Evolutionary conservation across 2,888 invertebrate genomes (phyloP).

Genomic region (Aphrophora alni): DNA sequence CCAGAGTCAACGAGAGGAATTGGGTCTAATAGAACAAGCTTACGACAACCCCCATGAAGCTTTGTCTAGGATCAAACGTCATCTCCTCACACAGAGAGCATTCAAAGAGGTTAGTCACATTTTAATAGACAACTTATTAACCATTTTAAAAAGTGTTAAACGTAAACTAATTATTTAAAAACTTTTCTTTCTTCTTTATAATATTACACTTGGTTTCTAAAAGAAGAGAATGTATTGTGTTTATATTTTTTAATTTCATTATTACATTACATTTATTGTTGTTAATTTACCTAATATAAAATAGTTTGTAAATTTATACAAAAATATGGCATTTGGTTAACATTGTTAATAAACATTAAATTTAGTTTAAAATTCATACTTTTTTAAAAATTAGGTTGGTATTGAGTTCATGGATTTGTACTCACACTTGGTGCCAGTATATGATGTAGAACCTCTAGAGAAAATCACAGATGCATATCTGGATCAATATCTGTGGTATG

Average conservation of each 20-base stretch:
- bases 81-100: constrained; percentile 95
- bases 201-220: no score
- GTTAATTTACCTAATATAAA: no score
- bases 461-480: constrained; percentile 99
- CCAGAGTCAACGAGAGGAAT: constrained; percentile 97
- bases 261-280: no score
- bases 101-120: constrained; percentile 84
- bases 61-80: constrained; percentile 97
- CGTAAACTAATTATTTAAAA: no score
- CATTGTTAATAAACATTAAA: no score
- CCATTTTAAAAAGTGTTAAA: no score
- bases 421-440: constrained; percentile 97
- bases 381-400: constrained; percentile 88
- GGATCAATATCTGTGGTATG: constrained; percentile 99
- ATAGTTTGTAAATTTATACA: no score
- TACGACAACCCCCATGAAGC: constrained; percentile 99
- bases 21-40: constrained; percentile 98
- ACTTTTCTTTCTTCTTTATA: no score
- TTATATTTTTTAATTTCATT: no score
- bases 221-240: no score
- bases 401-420: constrained; percentile 99
- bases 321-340: no score
- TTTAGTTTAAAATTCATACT: no score
- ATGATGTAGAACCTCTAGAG: constrained; percentile 98
- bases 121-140: background rate